phyloP scores from a whole-genome alignment of 2,113 vertebrate genomes.

The Labeo catla region DNA sequence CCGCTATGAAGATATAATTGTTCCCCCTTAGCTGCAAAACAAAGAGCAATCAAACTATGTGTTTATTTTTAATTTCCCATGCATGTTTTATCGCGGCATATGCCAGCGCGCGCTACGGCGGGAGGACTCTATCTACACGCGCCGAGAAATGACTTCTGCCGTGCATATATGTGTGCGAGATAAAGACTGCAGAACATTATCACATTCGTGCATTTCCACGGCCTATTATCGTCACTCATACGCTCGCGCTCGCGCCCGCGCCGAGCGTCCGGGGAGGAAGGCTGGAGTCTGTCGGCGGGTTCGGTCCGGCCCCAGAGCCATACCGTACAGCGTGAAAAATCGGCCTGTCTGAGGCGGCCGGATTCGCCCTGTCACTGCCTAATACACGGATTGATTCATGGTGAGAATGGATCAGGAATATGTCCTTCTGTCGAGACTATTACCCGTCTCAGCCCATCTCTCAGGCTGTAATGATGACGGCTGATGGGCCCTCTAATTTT shows the following conservation, averaged over 20 bases:
- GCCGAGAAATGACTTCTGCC: slow-evolving; percentile 67
- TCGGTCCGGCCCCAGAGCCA: slow-evolving; percentile 95
- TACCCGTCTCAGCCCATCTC: slow-evolving; percentile 95
- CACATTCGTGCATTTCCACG: slow-evolving; percentile 92
- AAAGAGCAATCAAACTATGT: slow-evolving; percentile 68
- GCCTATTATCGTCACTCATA: slow-evolving; percentile 92
- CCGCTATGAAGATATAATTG: slow-evolving; percentile 74
- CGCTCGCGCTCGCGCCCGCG: slow-evolving; percentile 83
- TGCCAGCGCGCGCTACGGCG: slow-evolving; percentile 39
- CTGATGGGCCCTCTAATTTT: slow-evolving; percentile 78
- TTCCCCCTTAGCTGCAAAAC: slow-evolving; percentile 69
- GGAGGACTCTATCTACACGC: slow-evolving; percentile 38
- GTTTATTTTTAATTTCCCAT: slow-evolving; percentile 72
- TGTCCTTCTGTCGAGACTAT: slow-evolving; percentile 94
- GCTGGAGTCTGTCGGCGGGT: slow-evolving; percentile 79
- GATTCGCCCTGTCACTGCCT: slow-evolving; percentile 97
- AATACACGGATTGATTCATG: slow-evolving; percentile 98
- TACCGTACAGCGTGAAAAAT: slow-evolving; percentile 97
- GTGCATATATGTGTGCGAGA: slow-evolving; percentile 75
- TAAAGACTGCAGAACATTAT: slow-evolving; percentile 91
- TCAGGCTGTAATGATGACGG: slow-evolving; percentile 89
- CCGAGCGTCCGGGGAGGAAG: slow-evolving; percentile 92
- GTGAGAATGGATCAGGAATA: slow-evolving; percentile 98
- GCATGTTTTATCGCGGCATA: slow-evolving; percentile 68
- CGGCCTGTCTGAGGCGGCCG: slow-evolving; percentile 97